Percentiles rank a stretch among this genome's conserved stretches.
Conservation (phyloP, 2,888 invertebrate genomes). For the Rosalia funebris region DNA sequence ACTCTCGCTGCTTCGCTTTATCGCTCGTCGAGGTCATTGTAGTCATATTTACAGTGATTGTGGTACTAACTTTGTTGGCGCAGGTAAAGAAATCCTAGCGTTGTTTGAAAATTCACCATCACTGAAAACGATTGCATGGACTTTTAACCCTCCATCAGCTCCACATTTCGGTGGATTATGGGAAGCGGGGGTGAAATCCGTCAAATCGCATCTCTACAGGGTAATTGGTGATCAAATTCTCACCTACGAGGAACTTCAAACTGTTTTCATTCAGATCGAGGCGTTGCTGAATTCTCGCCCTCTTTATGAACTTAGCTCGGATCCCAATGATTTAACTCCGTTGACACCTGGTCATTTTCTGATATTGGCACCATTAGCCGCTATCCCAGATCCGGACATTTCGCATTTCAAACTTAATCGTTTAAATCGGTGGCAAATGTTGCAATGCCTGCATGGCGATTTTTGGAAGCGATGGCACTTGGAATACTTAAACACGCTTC, state of each 20-base stretch:
- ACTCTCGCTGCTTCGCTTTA: background rate
- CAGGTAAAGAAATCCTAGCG: background rate
- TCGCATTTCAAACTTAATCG: background rate
- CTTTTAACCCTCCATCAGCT: conserved; percentile 1
- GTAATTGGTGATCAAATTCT: background rate
- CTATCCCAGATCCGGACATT: background rate
- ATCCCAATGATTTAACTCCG: background rate
- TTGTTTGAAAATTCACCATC: background rate
- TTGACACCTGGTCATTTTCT: background rate
- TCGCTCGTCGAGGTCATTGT: background rate
- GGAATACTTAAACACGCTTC: too few relatives aligned
- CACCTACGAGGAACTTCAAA: background rate
- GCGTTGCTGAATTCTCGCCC: background rate
- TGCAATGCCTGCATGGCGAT: background rate
- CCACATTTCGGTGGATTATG: conserved; percentile 6
- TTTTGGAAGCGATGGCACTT: too few relatives aligned
- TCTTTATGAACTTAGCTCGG: background rate
- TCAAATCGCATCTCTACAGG: background rate
- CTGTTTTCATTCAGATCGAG: background rate
- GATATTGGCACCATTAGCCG: background rate
- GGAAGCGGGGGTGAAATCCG: conserved; percentile 12
- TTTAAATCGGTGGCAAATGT: background rate
- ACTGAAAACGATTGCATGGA: background rate
- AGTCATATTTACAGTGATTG: conserved; percentile 1
- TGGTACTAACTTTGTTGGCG: conserved; percentile 13